A percentile compares a stretch with the other conserved stretches of the same genome.
These are phyloP conservation scores for Phengaris alcon DNA, from an alignment of 2,888 invertebrate species.

Conservation along the genomic window DNA sequence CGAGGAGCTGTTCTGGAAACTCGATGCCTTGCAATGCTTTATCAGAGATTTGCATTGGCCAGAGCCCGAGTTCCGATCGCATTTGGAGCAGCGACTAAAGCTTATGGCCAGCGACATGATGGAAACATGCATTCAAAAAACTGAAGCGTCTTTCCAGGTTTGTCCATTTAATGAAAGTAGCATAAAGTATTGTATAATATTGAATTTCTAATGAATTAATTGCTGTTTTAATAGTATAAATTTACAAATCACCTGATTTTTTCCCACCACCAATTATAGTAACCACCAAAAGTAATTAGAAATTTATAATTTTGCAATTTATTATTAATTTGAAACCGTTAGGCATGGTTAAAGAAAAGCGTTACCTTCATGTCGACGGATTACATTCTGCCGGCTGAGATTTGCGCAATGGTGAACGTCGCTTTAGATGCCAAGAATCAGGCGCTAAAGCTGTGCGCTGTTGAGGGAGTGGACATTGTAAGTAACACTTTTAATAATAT, in stretches of 20 bases:
- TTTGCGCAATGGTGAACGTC: slow-evolving; percentile 99
- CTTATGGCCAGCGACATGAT: slow-evolving; percentile 99
- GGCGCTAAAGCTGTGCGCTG: slow-evolving; percentile 96
- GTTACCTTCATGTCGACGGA: slow-evolving; percentile 97
- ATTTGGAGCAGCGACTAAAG: slow-evolving; percentile 96
- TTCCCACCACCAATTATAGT: no score
- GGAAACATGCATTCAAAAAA: slow-evolving; percentile 96
- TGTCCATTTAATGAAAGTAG: background rate
- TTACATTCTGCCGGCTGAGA: slow-evolving; percentile 97
- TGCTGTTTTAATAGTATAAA: no score
- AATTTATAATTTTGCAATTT: background rate
- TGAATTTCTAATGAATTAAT: no score
- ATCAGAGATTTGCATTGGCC: slow-evolving; percentile 99
- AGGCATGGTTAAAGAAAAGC: slow-evolving; percentile 94
- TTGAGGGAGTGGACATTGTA: slow-evolving; percentile 97
- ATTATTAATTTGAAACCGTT: slow-evolving; percentile 49
- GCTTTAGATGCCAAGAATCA: slow-evolving; percentile 98
- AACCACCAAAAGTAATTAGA: no score
- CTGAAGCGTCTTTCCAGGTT: slow-evolving; percentile 88
- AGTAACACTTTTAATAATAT: slow-evolving; percentile 53
- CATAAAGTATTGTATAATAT: no score
- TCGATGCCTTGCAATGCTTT: slow-evolving; percentile 98
- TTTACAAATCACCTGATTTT: no score
- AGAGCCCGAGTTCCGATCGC: slow-evolving; percentile 97
- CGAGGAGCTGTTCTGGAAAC: slow-evolving; percentile 99